phyloP scores from a whole-genome alignment of 2,113 vertebrate genomes.

The Nycticebus coucang region DNA sequence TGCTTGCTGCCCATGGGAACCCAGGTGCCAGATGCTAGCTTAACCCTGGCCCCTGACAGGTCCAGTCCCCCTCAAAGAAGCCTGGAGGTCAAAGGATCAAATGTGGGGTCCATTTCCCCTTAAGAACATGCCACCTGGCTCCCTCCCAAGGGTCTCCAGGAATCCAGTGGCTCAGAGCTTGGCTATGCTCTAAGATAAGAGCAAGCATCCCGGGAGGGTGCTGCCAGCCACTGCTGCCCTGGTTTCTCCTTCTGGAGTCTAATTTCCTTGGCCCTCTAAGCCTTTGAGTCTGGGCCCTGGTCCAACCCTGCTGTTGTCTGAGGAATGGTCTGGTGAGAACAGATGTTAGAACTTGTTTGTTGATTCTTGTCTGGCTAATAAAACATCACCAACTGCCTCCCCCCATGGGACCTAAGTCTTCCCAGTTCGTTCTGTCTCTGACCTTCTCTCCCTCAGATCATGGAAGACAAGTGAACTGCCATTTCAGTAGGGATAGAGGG shows the following conservation, averaged over 20 bases:
- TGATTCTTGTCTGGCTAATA: conserved; percentile 78
- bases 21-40: not conserved
- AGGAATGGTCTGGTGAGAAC: conserved; percentile 74
- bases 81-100: not conserved
- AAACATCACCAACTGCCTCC: conserved; percentile 72
- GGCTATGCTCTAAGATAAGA: not conserved
- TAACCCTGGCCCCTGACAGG: not conserved
- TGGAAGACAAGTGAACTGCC: not conserved
- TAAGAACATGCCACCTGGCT: not conserved
- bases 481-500: not conserved
- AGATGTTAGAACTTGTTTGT: conserved; percentile 79
- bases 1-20: not conserved
- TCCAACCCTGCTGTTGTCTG: conserved; percentile 77
- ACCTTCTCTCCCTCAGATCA: too few relatives aligned
- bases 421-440: conserved; percentile 13
- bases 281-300: conserved; percentile 65
- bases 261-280: conserved; percentile 62
- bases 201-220: not conserved
- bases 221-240: not conserved
- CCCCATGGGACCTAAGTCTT: conserved; percentile 29
- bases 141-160: not conserved
- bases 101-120: not conserved
- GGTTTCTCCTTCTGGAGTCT: conserved; percentile 51
- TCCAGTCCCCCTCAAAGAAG: not conserved
- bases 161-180: not conserved